Conservation (phyloP, 2,113 vertebrate species). For the Chionis minor region DNA sequence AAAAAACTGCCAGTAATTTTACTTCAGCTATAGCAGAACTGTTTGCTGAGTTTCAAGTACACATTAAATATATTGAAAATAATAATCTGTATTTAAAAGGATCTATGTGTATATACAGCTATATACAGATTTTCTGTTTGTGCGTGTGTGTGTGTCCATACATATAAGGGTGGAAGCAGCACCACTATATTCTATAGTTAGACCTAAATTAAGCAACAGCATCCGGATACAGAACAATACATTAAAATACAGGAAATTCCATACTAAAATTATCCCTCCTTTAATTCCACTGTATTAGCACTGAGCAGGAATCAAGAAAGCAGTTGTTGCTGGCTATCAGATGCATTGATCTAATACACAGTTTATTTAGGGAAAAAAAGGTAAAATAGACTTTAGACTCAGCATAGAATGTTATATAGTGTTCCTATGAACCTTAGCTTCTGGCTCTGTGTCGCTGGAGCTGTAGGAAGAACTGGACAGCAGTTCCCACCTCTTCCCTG, state of each 20-base stretch:
- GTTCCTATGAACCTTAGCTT: neutral
- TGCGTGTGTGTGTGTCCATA: neutral
- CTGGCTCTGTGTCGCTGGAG: neutral
- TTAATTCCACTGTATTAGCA: neutral
- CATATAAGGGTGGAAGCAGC: neutral
- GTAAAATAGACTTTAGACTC: neutral
- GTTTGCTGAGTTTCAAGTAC: neutral
- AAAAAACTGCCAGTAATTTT: neutral
- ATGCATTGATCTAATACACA: neutral
- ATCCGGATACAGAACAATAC: slow-evolving; percentile 25
- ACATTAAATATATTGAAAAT: neutral
- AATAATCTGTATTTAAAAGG: neutral
- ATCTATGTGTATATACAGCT: neutral
- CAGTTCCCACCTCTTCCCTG: neutral
- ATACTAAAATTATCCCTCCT: slow-evolving; percentile 14
- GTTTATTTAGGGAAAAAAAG: neutral
- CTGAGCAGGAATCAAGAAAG: neutral
- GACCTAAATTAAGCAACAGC: neutral
- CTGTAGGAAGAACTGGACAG: neutral
- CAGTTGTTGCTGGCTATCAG: neutral
- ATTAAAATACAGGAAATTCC: slow-evolving; percentile 43
- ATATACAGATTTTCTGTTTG: neutral
- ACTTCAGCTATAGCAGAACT: neutral
- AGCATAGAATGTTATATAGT: neutral
- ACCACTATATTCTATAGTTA: neutral